Evolutionary conservation across 2,888 invertebrate species (phyloP).

Genomic region (Hyposoter didymator): DNA sequence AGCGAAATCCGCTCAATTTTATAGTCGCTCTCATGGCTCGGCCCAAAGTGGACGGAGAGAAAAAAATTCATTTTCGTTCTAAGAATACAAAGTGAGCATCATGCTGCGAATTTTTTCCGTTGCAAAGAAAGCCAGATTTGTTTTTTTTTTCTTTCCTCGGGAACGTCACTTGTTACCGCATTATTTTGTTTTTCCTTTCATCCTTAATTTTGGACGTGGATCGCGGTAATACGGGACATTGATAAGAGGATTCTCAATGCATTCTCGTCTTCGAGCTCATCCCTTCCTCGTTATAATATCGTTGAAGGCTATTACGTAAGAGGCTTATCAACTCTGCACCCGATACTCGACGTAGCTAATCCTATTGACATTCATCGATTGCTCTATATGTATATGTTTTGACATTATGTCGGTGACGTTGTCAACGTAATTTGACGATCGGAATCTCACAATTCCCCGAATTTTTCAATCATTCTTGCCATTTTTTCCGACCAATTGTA

Average conservation of each 20-base stretch:
- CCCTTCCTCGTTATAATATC: slow-evolving; percentile 33
- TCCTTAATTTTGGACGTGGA: neutral
- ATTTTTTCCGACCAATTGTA: too few relatives aligned
- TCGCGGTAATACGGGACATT: slow-evolving; percentile 6
- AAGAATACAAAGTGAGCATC: neutral
- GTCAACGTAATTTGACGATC: too few relatives aligned
- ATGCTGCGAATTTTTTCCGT: neutral
- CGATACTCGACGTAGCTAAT: slow-evolving; percentile 51
- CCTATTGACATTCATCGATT: slow-evolving; percentile 58
- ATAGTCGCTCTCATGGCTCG: neutral
- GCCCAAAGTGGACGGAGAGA: neutral
- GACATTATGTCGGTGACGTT: neutral
- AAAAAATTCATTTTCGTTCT: neutral
- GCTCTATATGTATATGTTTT: slow-evolving; percentile 10
- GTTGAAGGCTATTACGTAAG: slow-evolving; percentile 40
- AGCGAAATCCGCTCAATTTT: neutral
- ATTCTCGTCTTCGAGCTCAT: slow-evolving; percentile 11
- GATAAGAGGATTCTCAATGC: neutral
- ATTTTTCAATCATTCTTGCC: too few relatives aligned
- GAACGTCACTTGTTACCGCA: neutral
- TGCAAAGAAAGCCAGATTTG: neutral
- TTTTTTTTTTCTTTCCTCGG: neutral
- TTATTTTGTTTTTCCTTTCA: neutral
- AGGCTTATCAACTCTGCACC: slow-evolving; percentile 27
- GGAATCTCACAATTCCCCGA: too few relatives aligned